Percentiles rank a stretch among this genome's conserved stretches.
phyloP scores from a whole-genome alignment of 2,888 invertebrate genomes.

The Epiblema foenella region DNA sequence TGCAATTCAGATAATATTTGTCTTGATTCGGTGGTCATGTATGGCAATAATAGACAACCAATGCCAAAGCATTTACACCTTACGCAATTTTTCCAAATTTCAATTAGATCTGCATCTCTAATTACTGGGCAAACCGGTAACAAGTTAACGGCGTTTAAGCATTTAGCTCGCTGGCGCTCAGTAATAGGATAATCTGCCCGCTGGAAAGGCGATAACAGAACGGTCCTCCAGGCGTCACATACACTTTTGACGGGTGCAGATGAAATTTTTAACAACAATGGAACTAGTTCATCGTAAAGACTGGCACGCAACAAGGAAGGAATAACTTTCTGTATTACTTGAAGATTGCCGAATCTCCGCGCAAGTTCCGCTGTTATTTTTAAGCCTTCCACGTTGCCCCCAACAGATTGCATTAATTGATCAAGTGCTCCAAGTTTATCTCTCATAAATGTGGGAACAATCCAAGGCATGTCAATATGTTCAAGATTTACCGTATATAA shows the following conservation, averaged over 20 bases:
- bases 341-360: constrained; percentile 64
- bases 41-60: constrained; percentile 77
- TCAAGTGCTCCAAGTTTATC: constrained; percentile 73
- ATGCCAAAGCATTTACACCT: constrained; percentile 75
- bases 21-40: constrained; percentile 71
- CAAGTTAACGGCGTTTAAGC: constrained; percentile 75
- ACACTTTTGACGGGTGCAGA: constrained; percentile 67
- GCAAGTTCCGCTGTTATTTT: constrained; percentile 70
- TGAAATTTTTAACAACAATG: constrained; percentile 69
- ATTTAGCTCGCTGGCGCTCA: constrained; percentile 74
- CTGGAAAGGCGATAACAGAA: constrained; percentile 77
- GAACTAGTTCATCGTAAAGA: constrained; percentile 73
- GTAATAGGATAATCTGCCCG: constrained; percentile 79
- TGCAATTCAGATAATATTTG: constrained; percentile 70
- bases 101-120: constrained; percentile 75
- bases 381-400: constrained; percentile 67
- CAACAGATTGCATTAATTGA: constrained; percentile 69
- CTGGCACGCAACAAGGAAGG: constrained; percentile 65
- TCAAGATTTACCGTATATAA: constrained; percentile 73
- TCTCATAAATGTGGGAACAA: constrained; percentile 73
- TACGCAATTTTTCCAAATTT: constrained; percentile 79
- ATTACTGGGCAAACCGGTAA: constrained; percentile 76
- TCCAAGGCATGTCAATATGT: constrained; percentile 79
- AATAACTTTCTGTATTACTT: constrained; percentile 65
- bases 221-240: constrained; percentile 74